A percentile compares a stretch with the other conserved stretches of the same genome.
Evolutionary conservation across 2,113 vertebrate species (phyloP).

Genomic region (Peromyscus maniculatus): DNA sequence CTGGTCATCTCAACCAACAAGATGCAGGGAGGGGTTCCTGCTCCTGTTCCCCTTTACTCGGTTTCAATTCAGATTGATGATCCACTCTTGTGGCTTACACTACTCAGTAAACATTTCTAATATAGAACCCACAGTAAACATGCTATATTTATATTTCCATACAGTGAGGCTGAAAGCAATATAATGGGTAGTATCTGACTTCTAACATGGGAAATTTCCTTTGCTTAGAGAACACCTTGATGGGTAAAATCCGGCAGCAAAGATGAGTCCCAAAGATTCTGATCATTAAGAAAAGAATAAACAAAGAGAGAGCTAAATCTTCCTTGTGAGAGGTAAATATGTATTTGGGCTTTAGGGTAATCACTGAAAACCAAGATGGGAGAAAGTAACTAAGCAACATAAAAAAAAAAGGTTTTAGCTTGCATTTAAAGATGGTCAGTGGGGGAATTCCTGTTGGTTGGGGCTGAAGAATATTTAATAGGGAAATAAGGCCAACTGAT

Average conservation of each 20-base stretch:
- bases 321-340: neutral
- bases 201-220: neutral
- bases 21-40: neutral
- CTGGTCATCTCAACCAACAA: neutral
- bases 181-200: neutral
- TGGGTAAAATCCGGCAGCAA: neutral
- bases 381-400: neutral
- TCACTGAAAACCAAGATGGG: neutral
- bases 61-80: neutral
- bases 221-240: slow-evolving; percentile 9
- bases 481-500: neutral
- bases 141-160: neutral
- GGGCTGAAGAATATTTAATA: neutral
- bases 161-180: neutral
- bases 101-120: neutral
- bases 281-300: neutral
- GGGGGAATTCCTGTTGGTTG: neutral
- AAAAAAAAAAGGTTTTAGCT: neutral
- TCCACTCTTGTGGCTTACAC: neutral
- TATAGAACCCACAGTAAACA: neutral
- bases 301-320: neutral
- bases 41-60: neutral
- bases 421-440: neutral
- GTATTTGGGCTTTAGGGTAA: neutral
- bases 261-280: neutral